Percentiles rank a stretch among this genome's conserved stretches.
Evolutionary conservation across 2,888 invertebrate genomes (phyloP).

Genomic region (Macropis europaea): DNA sequence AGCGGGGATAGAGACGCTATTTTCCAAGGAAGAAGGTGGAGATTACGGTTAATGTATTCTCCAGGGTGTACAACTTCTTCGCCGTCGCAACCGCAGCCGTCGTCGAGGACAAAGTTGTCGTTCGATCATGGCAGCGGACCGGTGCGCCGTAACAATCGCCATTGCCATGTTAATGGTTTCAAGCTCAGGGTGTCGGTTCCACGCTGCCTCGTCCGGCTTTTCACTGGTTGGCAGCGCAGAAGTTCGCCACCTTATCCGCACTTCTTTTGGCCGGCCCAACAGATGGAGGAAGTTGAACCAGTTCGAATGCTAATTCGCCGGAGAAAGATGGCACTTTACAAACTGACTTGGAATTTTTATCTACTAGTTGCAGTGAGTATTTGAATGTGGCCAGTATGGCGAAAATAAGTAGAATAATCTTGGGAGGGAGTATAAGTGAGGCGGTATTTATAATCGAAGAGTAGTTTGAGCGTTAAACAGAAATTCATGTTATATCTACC

Average conservation of each 20-base stretch:
- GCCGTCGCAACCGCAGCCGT: conserved; percentile 45
- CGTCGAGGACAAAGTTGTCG: conserved; percentile 55
- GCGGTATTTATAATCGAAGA: too few species aligned
- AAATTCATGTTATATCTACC: too few species aligned
- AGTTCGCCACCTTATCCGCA: conserved; percentile 43
- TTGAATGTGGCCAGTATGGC: not conserved
- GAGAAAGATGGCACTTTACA: conserved; percentile 3
- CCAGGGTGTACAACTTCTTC: conserved; percentile 58
- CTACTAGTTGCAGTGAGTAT: not conserved
- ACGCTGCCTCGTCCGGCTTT: conserved; percentile 35
- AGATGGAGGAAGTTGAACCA: not conserved
- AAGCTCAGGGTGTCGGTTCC: conserved; percentile 10
- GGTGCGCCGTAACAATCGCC: conserved; percentile 54
- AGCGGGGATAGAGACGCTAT: conserved; percentile 4
- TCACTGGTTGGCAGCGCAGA: conserved; percentile 32
- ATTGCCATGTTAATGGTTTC: conserved; percentile 61
- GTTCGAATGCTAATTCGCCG: conserved; percentile 36
- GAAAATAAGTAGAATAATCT: not conserved
- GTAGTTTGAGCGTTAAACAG: too few species aligned
- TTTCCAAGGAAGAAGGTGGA: conserved; percentile 43
- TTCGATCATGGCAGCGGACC: conserved; percentile 35
- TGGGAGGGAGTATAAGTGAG: too few species aligned
- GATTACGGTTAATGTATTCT: conserved; percentile 66
- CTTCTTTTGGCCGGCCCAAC: conserved; percentile 15
- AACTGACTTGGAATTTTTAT: conserved; percentile 12